phyloP scores from a whole-genome alignment of 2,113 vertebrate genomes.

The human (Homo sapiens) region GRCh38 chrX:121010501-121011000 shows the following conservation, averaged over 20 bases:
- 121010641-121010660: not conserved
- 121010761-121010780: no score
- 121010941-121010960: no score
- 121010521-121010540: not conserved
- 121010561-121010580: conserved; percentile 41
- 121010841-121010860: no score
- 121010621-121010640: not conserved
- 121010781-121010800: no score
- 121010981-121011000: no score
- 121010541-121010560: not conserved
- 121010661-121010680: conserved; percentile 8
- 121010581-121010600: conserved; percentile 26
- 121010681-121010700: not conserved
- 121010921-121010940: no score
- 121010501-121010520: not conserved
- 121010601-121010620: not conserved
- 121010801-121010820: no score
- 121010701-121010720: conserved; percentile 18
- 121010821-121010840: no score
- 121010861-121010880: no score
- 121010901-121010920: no score
- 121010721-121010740: not conserved
- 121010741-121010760: not conserved
- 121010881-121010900: no score
- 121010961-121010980: no score